These are phyloP conservation scores for Nematolebias whitei DNA, from an alignment of 2,113 vertebrate species.

Conservation along the genomic window DNA sequence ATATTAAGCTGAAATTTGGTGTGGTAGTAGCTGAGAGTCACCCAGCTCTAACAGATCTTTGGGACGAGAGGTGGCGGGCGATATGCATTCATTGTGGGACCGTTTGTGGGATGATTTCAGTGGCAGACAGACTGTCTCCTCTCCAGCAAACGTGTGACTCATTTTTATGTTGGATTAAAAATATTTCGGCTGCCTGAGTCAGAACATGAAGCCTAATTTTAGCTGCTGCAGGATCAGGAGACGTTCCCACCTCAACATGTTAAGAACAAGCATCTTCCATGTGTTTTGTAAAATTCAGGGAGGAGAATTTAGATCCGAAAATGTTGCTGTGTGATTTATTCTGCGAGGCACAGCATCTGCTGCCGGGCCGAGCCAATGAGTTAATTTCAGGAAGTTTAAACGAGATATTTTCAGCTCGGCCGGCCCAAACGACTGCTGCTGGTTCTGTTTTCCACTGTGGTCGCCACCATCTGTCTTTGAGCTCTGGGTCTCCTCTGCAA, in stretches of 20 bases:
- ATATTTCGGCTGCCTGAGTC: conserved; percentile 39
- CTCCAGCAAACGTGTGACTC: conserved; percentile 19
- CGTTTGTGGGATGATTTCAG: conserved; percentile 16
- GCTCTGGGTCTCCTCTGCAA: conserved; percentile 17
- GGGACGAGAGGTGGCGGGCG: too few species aligned
- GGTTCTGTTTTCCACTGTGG: conserved; percentile 63
- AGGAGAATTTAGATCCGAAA: too few species aligned
- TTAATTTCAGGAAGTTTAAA: conserved; percentile 59
- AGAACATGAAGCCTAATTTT: conserved; percentile 8
- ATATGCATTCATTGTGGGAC: too few species aligned
- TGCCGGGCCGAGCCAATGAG: too few species aligned
- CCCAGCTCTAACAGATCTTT: too few species aligned
- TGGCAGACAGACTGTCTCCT: too few species aligned
- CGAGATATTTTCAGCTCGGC: conserved; percentile 63
- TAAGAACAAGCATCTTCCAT: neutral
- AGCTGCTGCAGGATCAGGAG: neutral
- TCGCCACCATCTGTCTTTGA: conserved; percentile 58
- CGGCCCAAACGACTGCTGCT: conserved; percentile 20
- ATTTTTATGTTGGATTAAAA: conserved; percentile 17
- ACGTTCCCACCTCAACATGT: too few species aligned
- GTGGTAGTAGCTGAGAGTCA: too few species aligned
- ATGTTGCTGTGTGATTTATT: too few species aligned
- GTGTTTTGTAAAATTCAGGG: too few species aligned
- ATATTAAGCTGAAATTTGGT: too few species aligned
- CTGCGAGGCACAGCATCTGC: too few species aligned